Evolutionary conservation across 2,113 vertebrate species (phyloP), one percentile per base, ranked within the genome.

Genomic region (Forbesichthys agassizii): DNA sequence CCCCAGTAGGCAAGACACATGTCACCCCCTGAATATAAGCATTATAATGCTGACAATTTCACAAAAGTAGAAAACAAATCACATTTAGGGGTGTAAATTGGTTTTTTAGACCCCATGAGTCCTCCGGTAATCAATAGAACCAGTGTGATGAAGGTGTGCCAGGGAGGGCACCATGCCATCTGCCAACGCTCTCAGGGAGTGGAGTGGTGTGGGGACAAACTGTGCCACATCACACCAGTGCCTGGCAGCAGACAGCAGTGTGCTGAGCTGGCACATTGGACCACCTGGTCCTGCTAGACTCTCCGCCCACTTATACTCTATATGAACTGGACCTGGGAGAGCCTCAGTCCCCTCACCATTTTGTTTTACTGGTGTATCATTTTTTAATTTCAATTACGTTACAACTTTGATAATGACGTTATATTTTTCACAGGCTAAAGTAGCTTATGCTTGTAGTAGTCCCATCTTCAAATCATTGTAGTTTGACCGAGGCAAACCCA

Each of bases 231-330:
- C 11, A 3, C 73, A 77, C 69, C 11, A 3, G 64, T 74, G 58
- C 71, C 79, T 75, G 83, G 71, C 73, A 76, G 78, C 0, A 18
- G 55, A 64, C 65, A 79, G 73, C 75, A 86, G 20, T 20, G 48
- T 82, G 74, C 42, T 68, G 68, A 77, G 76, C 74, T 69, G 79
- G 80, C 69, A 83, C 73, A 86, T 80, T 53, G 77, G 78, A 80
- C 78, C 79, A 84, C 74, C 78, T 83, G 83, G 69, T 51, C 78
- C 83, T 86, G 79, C 86, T 81, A 86, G 61, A 61, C 77, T 86
- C 80, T 85, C 86, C 81, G 67, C 66, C 69, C 86, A 84, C 86
- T 87, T 82, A 88, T 88, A 88, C 83, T 61, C 83, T 53, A 20
- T 20, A 77, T 86, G 68, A 88, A 81, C 86, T 87, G 71, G 73